Base-by-base conservation (phyloP, 2,113 vertebrate genomes). In the Atlantisia rogersi region DNA sequence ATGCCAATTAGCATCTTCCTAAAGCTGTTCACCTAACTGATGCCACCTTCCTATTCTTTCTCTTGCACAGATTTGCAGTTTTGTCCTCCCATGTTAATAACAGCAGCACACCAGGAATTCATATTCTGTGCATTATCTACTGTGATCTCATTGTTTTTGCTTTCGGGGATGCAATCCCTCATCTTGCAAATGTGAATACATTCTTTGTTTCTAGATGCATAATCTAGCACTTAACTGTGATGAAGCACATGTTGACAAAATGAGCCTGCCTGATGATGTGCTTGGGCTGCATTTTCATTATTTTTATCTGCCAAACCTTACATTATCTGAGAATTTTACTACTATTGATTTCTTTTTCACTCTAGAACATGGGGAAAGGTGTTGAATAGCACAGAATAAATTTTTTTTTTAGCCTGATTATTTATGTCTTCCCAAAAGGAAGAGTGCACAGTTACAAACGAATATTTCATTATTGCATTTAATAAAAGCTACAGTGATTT, bases 191-290 rank as follows among this genome's bases (percentile, higher is more conserved):
- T 67, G 39, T 84, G 88, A 95, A 71, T 78, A 31, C 29, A 32
- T 58, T 88, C 86, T 92, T 90, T 95, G 68, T 96, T 95, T 93
- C 86, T 90, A 28, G 64, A 81, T 52, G 69, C 69, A 90, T 86
- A 92, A 90, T 75, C 90, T 78, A 84, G 71, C 88, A 86, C 74
- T 92, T 92, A 95, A 81, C 76, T 78, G 83, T 96, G 86, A 92
- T 96, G 83, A 82, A 95, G 77, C 76, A 94, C 82, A 65, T 90
- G 94, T 83, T 83, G 76, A 94, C 88, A 74, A 82, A 97, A 86
- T 2, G 60, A 92, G 69, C 32, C 39, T 84, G 69, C 68, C 87
- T 81, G 82, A 93, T 9, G 20, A 92, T 84, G 80, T 78, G 76
- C 92, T 81, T 44, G 56, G 60, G 65, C 48, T 71, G 64, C 8